A percentile compares a stretch with the other conserved stretches of the same genome.
Conservation (phyloP, 2,113 vertebrate species). For the Cryptotis parvus region DNA sequence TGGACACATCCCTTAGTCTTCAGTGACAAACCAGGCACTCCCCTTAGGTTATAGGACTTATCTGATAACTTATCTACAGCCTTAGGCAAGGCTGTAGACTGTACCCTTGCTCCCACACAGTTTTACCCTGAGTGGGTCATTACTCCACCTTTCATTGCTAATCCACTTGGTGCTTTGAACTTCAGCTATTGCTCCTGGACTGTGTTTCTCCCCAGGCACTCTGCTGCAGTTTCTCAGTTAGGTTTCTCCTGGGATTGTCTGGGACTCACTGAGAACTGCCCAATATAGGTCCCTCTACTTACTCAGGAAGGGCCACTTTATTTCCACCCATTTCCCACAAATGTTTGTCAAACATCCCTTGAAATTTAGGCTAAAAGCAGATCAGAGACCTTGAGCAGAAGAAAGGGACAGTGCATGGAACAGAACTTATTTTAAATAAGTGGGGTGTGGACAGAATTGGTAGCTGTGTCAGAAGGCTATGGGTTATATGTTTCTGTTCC, state of each 20-base stretch:
- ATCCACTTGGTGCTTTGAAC: not conserved
- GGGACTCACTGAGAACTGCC: not conserved
- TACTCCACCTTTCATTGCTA: not conserved
- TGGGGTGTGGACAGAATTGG: not conserved
- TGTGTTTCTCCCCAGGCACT: too few relatives aligned
- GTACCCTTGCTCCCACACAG: not conserved
- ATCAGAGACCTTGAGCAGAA: not conserved
- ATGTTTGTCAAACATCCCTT: not conserved
- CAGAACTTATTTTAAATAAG: not conserved
- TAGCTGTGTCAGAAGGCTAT: not conserved
- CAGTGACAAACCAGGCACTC: not conserved
- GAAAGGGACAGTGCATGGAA: not conserved
- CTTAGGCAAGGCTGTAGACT: not conserved
- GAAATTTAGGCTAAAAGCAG: not conserved
- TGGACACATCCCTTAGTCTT: not conserved
- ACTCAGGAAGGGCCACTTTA: not conserved
- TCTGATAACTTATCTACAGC: not conserved
- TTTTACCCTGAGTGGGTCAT: not conserved
- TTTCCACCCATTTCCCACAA: not conserved
- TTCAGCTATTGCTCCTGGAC: not conserved
- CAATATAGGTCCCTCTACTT: not conserved
- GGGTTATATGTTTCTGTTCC: not conserved
- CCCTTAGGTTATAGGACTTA: not conserved
- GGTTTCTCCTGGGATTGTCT: not conserved
- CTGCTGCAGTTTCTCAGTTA: too few relatives aligned